Conservation (phyloP, 2,797 vertebrate species). For the Glossophaga mutica region DNA sequence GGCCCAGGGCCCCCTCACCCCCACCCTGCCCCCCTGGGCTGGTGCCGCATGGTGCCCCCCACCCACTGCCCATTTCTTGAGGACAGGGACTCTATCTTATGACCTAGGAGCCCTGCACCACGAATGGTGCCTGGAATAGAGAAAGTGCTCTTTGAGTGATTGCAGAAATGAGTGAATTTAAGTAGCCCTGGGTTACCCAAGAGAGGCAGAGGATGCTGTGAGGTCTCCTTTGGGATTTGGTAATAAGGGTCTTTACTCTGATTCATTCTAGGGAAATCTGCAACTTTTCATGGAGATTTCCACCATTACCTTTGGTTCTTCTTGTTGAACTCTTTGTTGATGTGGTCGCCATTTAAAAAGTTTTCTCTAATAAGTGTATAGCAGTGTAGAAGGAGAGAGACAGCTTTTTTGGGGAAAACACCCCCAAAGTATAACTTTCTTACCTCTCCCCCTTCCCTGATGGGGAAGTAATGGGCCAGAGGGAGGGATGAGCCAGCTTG, state of each 20-base stretch:
- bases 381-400: not conserved
- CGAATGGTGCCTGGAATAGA: not conserved
- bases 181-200: not conserved
- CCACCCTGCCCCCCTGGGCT: no score
- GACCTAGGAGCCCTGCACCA: not conserved
- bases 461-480: not conserved
- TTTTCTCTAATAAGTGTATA: not conserved
- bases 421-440: not conserved
- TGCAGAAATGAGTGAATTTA: not conserved
- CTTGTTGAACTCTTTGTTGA: not conserved
- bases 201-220: not conserved
- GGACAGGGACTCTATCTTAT: not conserved
- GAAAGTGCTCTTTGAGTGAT: not conserved
- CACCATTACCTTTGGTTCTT: not conserved
- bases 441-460: not conserved
- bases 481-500: not conserved
- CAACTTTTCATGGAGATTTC: not conserved
- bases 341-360: not conserved
- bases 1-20: not conserved
- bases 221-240: not conserved
- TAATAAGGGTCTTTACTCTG: not conserved
- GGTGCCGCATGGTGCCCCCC: not conserved
- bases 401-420: not conserved
- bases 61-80: not conserved
- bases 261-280: not conserved